phyloP scores from a whole-genome alignment of 1,140 invertebrate species.

The Drosophila tristis region DNA sequence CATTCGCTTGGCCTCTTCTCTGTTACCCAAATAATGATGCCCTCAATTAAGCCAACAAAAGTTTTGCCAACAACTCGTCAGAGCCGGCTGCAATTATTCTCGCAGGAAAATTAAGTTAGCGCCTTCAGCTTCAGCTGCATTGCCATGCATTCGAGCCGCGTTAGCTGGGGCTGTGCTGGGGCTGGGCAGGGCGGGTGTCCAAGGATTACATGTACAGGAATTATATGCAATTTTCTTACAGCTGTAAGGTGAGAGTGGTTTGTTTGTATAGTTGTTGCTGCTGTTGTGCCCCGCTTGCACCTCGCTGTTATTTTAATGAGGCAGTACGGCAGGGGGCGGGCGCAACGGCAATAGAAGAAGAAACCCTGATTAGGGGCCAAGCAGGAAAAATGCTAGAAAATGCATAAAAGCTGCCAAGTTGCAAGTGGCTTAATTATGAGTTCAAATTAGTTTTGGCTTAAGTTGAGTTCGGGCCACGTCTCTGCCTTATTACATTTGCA shows the following conservation, averaged over 20 bases:
- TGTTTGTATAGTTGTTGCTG: conserved; percentile 50
- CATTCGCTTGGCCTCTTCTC: conserved; percentile 11
- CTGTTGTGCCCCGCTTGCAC: conserved; percentile 20
- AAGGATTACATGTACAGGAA: conserved; percentile 48
- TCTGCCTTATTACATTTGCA: conserved; percentile 18
- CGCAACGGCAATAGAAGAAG: conserved; percentile 14
- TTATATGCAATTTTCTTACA: conserved; percentile 57
- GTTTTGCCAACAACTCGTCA: conserved; percentile 59
- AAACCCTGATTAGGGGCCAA: conserved; percentile 43
- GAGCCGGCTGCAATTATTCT: conserved; percentile 62
- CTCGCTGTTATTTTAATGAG: conserved; percentile 68
- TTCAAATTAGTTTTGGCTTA: conserved; percentile 62
- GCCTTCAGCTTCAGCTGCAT: conserved; percentile 34
- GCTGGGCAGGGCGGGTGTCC: not conserved
- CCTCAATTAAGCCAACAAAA: conserved; percentile 73
- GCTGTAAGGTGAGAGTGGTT: conserved; percentile 62
- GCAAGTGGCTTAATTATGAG: conserved; percentile 70
- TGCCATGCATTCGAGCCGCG: conserved; percentile 44
- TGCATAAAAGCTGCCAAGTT: conserved; percentile 2
- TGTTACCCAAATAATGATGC: conserved; percentile 64
- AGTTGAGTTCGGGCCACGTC: conserved; percentile 15
- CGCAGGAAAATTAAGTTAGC: conserved; percentile 69
- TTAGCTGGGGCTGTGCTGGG: not conserved
- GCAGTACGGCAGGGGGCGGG: not conserved
- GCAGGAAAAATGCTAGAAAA: too few relatives aligned